Base-by-base conservation (phyloP, 92 coral and sea anemone species). In the Palythoa grandiflora region DNA sequence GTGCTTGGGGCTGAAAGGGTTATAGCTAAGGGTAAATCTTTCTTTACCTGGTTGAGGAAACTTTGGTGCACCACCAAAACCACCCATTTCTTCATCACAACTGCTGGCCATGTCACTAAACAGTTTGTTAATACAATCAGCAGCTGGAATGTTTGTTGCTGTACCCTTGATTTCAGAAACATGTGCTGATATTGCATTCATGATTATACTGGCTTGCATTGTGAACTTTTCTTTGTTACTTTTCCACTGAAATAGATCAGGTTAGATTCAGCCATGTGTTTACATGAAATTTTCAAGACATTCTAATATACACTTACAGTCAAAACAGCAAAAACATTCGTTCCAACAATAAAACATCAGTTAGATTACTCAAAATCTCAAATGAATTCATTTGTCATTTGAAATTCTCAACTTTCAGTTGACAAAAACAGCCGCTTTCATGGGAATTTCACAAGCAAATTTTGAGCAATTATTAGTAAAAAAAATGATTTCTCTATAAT, bases 31-130 rank as follows among this genome's bases (percentile, higher is more conserved):
- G 28, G 28, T 28, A 28, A 28, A 13, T 15, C 12, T 38, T 71
- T 35, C 55, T 88, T 71, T 81, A 96, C 99, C 90, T 74, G 98
- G 98, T 75, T 97, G 99, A 1, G 99, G 99, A 73, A 97, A 97
- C 83, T 94, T 93, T 54, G 99, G 99, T 13, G 99, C 96, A 8
- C 98, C 99, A 6, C 99, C 99, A 93, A 95, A 93, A 12, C 99
- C 99, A 20, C 99, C 99, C 54, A 84, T 76, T 54, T 91, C 96
- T 36, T 92, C 98, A 86, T 97, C 99, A 95, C 95, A 97, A 72
- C 94, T 92, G n/a, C 79, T 84, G 40, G 91, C 87, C 92, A 95
- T 87, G 72, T 90, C 91, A 36, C 57, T 88, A 52, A 88, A 92
- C 85, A 97, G 88, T 80, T 93, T 95, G 68, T 94, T 94, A 79